Base-by-base conservation (phyloP, 1,140 invertebrate genomes). In the Stegodyphus mimosarum region DNA sequence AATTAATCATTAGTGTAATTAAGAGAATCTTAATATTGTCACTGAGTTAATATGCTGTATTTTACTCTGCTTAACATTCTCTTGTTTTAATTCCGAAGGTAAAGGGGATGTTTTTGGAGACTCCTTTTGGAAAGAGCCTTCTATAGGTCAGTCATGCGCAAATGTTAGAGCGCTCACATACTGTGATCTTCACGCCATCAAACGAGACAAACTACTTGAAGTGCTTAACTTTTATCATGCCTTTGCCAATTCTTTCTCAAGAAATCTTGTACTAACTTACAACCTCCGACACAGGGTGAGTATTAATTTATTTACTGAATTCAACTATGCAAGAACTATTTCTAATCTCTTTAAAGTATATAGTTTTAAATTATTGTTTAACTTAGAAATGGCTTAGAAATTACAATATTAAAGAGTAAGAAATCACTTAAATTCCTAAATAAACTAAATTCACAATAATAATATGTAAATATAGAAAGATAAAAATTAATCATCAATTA, bases 181-280 rank as follows among this genome's bases (percentile, higher is more conserved):
- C 93, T 99, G 98, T 93, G 98, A 99, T 93, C 93, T 99, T 89
- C 98, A 99, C 92, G 97, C 97, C 88, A 99, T 99, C 91, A 99
- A 99, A 92, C 93, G 98, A 79, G 96, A 97, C 91, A 95, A 95
- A 90, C 93, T 99, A 73, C 93, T 99, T 87, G 97, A 99, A 93
- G 98, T 99, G 88, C 93, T 99, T 76, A 97, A 99, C 91, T 99
- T 99, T 93, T 99, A 99, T 93, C 97, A 99, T 91, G 97, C 98
- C 78, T 99, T 99, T 92, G 97, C 98, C 85, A 99, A 99, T 92
- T 99, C 98, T 76, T 99, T 99, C 92, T 96, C 97, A 86, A 92
- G 98, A 89, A 99, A 99, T 92, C 94, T 99, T 86, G 94, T 99
- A 81, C 94, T 99, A 85, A 99, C 99, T 7, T 99, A 99, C 92